Evolutionary conservation across 2,113 vertebrate genomes (phyloP).

Genomic region (Brachyhypopomus gauderio): DNA sequence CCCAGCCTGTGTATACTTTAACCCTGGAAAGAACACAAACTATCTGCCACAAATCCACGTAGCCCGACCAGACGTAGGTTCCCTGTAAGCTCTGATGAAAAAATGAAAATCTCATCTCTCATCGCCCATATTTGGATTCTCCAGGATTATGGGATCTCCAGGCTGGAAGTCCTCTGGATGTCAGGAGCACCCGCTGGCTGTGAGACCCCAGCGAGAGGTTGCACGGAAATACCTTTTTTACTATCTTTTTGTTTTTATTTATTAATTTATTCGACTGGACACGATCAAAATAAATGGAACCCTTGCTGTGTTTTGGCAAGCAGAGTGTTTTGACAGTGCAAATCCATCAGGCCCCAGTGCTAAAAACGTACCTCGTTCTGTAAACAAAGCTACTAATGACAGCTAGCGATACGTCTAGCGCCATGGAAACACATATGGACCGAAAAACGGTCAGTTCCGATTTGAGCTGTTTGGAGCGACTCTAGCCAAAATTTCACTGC

Average conservation of each 20-base stretch:
- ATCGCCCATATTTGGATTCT: not conserved
- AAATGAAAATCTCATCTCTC: conserved; percentile 13
- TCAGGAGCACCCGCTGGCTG: not conserved
- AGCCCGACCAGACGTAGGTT: conserved; percentile 17
- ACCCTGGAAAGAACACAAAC: conserved; percentile 21
- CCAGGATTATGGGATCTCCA: not conserved
- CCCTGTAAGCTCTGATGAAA: conserved; percentile 23
- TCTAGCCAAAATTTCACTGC: no score
- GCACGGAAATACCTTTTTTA: not conserved
- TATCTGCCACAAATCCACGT: conserved; percentile 12
- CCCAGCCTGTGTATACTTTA: conserved; percentile 31
- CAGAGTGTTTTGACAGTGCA: no score
- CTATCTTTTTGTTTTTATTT: not conserved
- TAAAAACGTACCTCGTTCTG: not conserved
- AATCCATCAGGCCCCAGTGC: no score
- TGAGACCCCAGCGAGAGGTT: not conserved
- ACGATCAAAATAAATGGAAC: not conserved
- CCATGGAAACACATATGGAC: not conserved
- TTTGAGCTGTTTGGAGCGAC: no score
- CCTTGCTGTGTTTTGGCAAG: not conserved
- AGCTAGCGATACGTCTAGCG: not conserved
- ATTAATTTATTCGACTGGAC: not conserved
- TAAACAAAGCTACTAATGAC: not conserved
- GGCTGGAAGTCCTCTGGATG: not conserved
- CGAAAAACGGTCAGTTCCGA: no score